Evolutionary conservation across 2,797 vertebrate species (phyloP).

Genomic region (Labeo calbasu): DNA sequence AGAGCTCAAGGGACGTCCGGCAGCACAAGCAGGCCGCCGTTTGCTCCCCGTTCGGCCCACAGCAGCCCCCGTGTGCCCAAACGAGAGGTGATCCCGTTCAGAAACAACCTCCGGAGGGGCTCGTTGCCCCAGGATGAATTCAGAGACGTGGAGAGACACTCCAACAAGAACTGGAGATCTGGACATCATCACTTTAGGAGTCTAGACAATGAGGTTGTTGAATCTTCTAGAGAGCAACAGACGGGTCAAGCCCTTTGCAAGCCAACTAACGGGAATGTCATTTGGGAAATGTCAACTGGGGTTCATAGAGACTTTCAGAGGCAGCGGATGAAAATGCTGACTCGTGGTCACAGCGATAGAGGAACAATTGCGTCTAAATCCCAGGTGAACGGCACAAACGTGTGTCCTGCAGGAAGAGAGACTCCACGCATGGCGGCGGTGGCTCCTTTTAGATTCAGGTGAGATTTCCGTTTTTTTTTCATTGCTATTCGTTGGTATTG

Average conservation of each 20-base stretch:
- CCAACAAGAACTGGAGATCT: conserved; percentile 78
- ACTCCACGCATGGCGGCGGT: conserved; percentile 85
- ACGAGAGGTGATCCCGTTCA: conserved; percentile 68
- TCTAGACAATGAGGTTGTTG: conserved; percentile 68
- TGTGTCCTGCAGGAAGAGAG: conserved; percentile 63
- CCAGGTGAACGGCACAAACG: conserved; percentile 47
- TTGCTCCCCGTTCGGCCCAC: conserved; percentile 76
- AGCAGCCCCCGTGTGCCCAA: conserved; percentile 79
- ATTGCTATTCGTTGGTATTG: background rate
- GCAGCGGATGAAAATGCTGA: conserved; percentile 61
- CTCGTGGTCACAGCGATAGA: conserved; percentile 45
- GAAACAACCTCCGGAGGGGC: conserved; percentile 71
- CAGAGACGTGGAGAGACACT: conserved; percentile 67
- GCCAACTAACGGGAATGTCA: conserved; percentile 73
- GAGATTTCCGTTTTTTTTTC: conserved; percentile 56
- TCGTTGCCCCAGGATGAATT: conserved; percentile 66
- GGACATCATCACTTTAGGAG: conserved; percentile 69
- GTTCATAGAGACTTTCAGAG: conserved; percentile 57
- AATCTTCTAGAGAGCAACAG: background rate
- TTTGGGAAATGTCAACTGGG: conserved; percentile 52
- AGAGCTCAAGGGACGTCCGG: conserved; percentile 45
- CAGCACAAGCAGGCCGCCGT: background rate
- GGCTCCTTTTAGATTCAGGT: conserved; percentile 91
- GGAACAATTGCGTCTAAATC: conserved; percentile 48
- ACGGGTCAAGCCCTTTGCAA: conserved; percentile 54